Evolutionary conservation across 2,797 vertebrate genomes (phyloP), one percentile per base, ranked within the genome.

Genomic region (Acrossocheilus wenchowensis): DNA sequence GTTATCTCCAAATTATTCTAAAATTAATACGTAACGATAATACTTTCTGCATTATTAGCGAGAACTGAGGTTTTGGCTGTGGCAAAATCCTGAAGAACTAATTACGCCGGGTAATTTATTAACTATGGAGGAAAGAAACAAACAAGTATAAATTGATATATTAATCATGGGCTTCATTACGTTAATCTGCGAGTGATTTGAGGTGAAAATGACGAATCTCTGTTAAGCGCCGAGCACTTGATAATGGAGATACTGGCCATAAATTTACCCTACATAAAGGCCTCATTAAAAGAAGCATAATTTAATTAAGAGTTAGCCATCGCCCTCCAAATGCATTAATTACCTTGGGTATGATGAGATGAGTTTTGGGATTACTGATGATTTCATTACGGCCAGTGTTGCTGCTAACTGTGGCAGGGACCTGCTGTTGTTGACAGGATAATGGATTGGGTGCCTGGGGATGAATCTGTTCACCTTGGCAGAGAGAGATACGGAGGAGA

Each of bases 271-370:
- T 95, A 95, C 96, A 92, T 93, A 96, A 97, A 97, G 95, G 97
- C 97, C 96, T 97, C 96, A 97, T 97, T 98, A 97, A 97, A 97
- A 93, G 93, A 96, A 96, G 94, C 96, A 96, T 98, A 97, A 99
- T 98, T 99, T 97, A 96, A 97, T 97, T 97, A 97, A 96, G 96
- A 97, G 96, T 95, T 96, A 95, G 95, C 94, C 94, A 96, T 96
- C 95, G 95, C 94, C 94, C 96, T 96, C 95, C 93, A 97, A 98
- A 98, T 95, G 96, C 97, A 98, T 99, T 98, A 98, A 99, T 99
- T 99, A 99, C 97, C 96, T 98, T 97, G 96, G 96, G 95, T 96
- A 95, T 95, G 96, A 97, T 95, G 97, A 98, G 98, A 98, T 99
- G 97, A 97, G 95, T 88, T 94, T 90, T 93, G 93, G 92, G 96